Conservation (phyloP, 2,113 vertebrate genomes). For the Strix aluco region DNA sequence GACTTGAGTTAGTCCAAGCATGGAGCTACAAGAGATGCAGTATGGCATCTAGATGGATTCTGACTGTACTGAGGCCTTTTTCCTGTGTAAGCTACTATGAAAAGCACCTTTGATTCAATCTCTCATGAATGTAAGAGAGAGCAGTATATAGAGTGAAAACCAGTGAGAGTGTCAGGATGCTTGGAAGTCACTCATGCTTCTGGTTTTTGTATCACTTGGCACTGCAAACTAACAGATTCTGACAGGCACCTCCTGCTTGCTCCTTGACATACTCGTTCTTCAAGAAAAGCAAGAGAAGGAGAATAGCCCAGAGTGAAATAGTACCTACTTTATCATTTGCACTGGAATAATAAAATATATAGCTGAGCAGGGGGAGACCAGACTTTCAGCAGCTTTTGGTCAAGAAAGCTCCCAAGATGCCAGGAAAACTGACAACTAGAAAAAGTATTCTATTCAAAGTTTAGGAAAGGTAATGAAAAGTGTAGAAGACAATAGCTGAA, state of each 20-base stretch:
- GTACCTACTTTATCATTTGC: not conserved
- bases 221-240: not conserved
- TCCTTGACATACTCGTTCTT: not conserved
- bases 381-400: not conserved
- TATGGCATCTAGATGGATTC: not conserved
- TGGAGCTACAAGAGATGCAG: not conserved
- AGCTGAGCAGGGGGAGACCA: not conserved
- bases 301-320: not conserved
- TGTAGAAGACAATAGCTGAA: not conserved
- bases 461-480: not conserved
- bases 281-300: not conserved
- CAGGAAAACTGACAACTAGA: not conserved
- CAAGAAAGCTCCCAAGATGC: not conserved
- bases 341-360: not conserved
- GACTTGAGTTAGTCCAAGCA: not conserved
- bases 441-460: not conserved
- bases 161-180: not conserved
- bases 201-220: not conserved
- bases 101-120: not conserved
- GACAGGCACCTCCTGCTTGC: not conserved
- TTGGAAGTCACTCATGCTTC: not conserved
- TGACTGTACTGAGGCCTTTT: fast-evolving
- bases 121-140: not conserved
- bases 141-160: not conserved
- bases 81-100: not conserved